phyloP scores from a whole-genome alignment of 2,797 vertebrate species.

The Tiaroga cobitis region DNA sequence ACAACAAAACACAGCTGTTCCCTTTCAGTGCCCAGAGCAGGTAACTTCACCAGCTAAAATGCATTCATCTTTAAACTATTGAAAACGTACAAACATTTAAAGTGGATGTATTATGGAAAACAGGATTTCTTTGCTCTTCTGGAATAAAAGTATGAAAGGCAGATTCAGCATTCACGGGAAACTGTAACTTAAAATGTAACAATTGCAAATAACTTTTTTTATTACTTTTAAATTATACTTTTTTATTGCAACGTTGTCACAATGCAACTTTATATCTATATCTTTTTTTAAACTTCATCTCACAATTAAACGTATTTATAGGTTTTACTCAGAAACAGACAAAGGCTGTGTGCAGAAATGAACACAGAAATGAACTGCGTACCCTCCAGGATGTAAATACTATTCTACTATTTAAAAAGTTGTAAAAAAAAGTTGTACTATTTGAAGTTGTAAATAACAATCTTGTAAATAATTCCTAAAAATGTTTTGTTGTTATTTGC shows the following conservation, averaged over 20 bases:
- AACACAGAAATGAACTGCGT: not conserved
- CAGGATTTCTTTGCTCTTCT: not conserved
- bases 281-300: not conserved
- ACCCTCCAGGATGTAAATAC: not conserved
- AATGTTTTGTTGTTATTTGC: too few species aligned
- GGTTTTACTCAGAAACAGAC: not conserved
- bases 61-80: not conserved
- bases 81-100: not conserved
- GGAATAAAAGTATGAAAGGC: not conserved
- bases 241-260: not conserved
- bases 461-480: too few species aligned
- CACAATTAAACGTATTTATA: not conserved
- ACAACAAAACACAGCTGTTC: slow-evolving; percentile 55
- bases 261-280: not conserved
- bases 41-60: slow-evolving; percentile 37
- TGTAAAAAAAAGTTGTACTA: too few species aligned
- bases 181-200: not conserved
- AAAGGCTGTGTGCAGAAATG: not conserved
- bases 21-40: slow-evolving; percentile 17
- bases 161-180: not conserved
- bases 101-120: not conserved
- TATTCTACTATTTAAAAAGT: not conserved
- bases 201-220: not conserved
- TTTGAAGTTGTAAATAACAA: too few species aligned
- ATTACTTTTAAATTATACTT: not conserved